These are phyloP conservation scores for Pogonognathellus flavescens DNA, from an alignment of 1,140 invertebrate species.

Conservation along the genomic window DNA sequence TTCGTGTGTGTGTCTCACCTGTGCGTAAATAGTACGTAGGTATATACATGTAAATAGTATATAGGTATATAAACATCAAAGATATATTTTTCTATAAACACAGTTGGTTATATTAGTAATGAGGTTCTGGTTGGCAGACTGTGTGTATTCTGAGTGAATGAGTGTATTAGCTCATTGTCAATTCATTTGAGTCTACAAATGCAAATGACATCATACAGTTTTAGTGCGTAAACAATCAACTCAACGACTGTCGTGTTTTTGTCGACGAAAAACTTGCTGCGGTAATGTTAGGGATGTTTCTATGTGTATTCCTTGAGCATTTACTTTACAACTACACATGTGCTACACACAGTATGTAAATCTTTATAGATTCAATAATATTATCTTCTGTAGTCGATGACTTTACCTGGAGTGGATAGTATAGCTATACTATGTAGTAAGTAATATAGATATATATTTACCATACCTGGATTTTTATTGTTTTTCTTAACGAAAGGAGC, in stretches of 20 bases:
- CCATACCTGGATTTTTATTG: conserved; percentile 12
- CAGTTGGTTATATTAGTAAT: too few species aligned
- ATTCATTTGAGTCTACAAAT: neutral
- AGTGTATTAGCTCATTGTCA: neutral
- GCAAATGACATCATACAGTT: conserved; percentile 30
- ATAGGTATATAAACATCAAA: too few species aligned
- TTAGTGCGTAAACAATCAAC: conserved; percentile 26
- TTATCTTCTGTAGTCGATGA: neutral
- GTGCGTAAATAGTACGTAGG: too few species aligned
- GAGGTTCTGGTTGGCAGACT: too few species aligned
- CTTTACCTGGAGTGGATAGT: neutral
- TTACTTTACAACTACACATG: too few species aligned
- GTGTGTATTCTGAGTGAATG: too few species aligned
- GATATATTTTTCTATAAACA: too few species aligned
- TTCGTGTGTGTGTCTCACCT: too few species aligned
- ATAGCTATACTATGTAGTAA: neutral
- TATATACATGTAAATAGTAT: too few species aligned
- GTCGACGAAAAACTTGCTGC: neutral
- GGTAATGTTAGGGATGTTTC: neutral
- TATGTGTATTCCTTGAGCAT: neutral
- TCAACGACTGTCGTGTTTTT: neutral
- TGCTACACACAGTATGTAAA: neutral
- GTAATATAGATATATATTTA: conserved; percentile 4
- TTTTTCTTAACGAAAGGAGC: neutral
- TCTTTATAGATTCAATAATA: neutral